Evolutionary conservation across 92 coral and sea anemone genomes (phyloP).

Genomic region (Desmophyllum pertusum): DNA sequence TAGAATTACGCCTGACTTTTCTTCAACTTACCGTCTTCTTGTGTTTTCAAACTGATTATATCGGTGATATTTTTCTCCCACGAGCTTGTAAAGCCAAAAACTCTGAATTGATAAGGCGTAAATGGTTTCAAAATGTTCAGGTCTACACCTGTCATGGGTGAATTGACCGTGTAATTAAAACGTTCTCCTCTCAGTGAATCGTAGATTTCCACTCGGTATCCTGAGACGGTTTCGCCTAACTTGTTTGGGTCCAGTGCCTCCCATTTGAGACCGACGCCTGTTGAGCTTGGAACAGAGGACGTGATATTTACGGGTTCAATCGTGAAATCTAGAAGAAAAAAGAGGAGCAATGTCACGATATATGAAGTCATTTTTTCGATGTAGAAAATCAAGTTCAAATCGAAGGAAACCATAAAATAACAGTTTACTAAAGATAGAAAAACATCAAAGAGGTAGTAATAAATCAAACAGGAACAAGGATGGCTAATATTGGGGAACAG

Average conservation of each 20-base stretch:
- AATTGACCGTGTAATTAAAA: slow-evolving; percentile 27
- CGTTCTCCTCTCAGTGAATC: slow-evolving; percentile 21
- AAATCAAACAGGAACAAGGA: too few species aligned
- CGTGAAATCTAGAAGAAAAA: background rate
- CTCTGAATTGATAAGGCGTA: slow-evolving; percentile 30
- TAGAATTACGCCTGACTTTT: too few species aligned
- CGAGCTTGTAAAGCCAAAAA: slow-evolving; percentile 12
- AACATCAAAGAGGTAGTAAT: too few species aligned
- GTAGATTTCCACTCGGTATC: slow-evolving; percentile 25
- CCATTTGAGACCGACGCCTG: slow-evolving; percentile 24
- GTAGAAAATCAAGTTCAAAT: too few species aligned
- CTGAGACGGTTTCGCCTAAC: slow-evolving; percentile 20
- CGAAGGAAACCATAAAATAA: too few species aligned
- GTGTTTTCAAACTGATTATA: slow-evolving; percentile 8
- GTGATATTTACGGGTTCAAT: slow-evolving; percentile 25
- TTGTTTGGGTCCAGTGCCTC: background rate
- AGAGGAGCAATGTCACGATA: too few species aligned
- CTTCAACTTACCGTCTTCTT: slow-evolving; percentile 27
- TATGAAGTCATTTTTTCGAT: too few species aligned
- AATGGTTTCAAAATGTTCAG: slow-evolving; percentile 32
- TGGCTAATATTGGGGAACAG: too few species aligned
- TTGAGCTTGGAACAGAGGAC: background rate
- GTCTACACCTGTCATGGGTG: slow-evolving; percentile 13
- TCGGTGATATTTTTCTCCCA: slow-evolving; percentile 33
- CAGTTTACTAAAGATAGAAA: too few species aligned